phyloP scores from a whole-genome alignment of 1,140 invertebrate genomes.

The Lepeophtheirus salmonis region DNA sequence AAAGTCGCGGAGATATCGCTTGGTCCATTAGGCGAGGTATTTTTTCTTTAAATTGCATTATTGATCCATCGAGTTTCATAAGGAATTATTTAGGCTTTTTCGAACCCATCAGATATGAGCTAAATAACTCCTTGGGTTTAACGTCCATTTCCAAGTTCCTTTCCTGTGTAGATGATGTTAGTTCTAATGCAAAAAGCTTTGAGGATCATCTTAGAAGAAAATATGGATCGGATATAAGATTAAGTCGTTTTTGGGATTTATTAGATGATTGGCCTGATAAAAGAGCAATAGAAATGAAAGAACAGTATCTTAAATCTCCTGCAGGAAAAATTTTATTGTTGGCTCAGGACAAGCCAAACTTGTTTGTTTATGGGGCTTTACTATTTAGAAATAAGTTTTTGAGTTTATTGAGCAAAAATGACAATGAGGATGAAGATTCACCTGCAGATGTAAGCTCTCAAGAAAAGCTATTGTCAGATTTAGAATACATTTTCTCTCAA shows the following conservation, averaged over 20 bases:
- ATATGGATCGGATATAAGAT: neutral
- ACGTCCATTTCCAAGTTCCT: too few relatives aligned
- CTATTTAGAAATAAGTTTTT: neutral
- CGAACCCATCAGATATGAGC: too few relatives aligned
- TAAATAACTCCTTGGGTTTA: too few relatives aligned
- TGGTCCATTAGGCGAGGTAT: too few relatives aligned
- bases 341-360: neutral
- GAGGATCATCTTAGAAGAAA: too few relatives aligned
- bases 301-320: neutral
- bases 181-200: too few relatives aligned
- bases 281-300: neutral
- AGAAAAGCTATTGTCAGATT: neutral
- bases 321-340: neutral
- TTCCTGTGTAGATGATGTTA: too few relatives aligned
- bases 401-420: neutral
- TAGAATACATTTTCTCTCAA: neutral
- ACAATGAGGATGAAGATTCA: too few relatives aligned
- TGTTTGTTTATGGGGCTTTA: neutral
- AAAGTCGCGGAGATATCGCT: too few relatives aligned
- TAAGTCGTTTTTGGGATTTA: neutral
- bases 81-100: too few relatives aligned
- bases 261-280: neutral
- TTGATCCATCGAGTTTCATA: too few relatives aligned
- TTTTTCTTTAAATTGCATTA: too few relatives aligned
- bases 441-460: neutral